phyloP scores from a whole-genome alignment of 1,140 invertebrate species.

The Catajapyx aquilonaris region DNA sequence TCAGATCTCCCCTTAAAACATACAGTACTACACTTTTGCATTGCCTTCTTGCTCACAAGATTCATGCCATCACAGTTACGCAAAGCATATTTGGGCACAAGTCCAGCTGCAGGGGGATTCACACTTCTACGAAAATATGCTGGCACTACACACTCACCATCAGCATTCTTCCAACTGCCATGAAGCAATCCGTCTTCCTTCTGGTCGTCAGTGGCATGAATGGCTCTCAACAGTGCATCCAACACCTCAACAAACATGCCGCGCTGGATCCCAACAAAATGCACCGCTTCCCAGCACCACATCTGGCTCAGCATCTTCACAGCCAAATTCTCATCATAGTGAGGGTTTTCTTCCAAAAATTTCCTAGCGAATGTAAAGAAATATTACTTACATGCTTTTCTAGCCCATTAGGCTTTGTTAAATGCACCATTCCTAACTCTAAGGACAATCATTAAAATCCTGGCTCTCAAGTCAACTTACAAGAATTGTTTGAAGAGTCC shows the following conservation, averaged over 20 bases:
- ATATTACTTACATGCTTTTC: too few species aligned
- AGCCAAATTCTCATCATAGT: conserved; percentile 43
- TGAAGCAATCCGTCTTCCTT: too few species aligned
- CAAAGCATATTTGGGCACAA: too few species aligned
- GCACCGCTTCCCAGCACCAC: conserved; percentile 34
- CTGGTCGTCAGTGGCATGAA: conserved; percentile 6
- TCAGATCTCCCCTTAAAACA: too few species aligned
- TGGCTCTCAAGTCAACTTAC: conserved; percentile 17
- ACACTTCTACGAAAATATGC: too few species aligned
- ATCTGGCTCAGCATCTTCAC: conserved; percentile 37
- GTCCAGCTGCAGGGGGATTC: too few species aligned
- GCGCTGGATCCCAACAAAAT: conserved; percentile 31
- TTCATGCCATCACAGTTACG: too few species aligned
- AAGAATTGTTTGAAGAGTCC: conserved; percentile 15
- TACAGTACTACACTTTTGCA: too few species aligned
- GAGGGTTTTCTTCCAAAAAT: conserved; percentile 40
- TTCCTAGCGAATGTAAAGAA: conserved; percentile 25
- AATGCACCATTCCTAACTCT: conserved; percentile 5
- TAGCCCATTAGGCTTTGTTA: neutral
- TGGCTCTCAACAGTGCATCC: conserved; percentile 20
- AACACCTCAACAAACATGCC: conserved; percentile 32
- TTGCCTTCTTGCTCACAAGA: too few species aligned
- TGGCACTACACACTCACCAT: too few species aligned
- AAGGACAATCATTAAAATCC: neutral
- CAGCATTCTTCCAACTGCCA: too few species aligned